A percentile compares a stretch with the other conserved stretches of the same genome.
These are phyloP conservation scores for Volucella zonaria DNA, from an alignment of 2,888 invertebrate species.

Conservation along the genomic window DNA sequence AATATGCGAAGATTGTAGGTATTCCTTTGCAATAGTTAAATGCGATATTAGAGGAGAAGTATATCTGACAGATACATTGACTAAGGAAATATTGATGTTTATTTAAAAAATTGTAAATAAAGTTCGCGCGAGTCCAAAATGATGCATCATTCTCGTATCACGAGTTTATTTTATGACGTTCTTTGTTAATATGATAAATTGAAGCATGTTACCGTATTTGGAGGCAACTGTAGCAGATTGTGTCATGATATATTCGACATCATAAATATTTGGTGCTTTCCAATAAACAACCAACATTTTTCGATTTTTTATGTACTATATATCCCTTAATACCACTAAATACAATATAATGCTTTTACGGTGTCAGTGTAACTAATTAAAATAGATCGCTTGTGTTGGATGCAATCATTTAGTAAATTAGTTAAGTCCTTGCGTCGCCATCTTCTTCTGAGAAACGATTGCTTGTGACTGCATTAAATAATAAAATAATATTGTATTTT, in stretches of 20 bases:
- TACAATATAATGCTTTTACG: too few relatives aligned
- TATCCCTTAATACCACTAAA: too few relatives aligned
- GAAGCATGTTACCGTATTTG: not conserved
- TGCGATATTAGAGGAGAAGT: conserved; percentile 29
- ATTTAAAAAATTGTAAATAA: conserved; percentile 40
- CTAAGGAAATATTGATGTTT: conserved; percentile 40
- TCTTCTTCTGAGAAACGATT: too few relatives aligned
- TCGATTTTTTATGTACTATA: too few relatives aligned
- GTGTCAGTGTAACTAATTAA: too few relatives aligned
- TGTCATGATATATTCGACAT: not conserved
- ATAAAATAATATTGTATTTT: too few relatives aligned
- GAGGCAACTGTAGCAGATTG: not conserved
- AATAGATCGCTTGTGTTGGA: too few relatives aligned
- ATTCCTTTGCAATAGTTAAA: conserved; percentile 29
- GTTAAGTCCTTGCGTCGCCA: too few relatives aligned
- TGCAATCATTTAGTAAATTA: too few relatives aligned
- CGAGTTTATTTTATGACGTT: conserved; percentile 31
- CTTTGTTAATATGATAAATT: not conserved
- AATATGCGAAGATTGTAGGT: conserved; percentile 39
- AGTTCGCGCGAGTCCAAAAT: conserved; percentile 47
- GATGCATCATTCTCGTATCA: conserved; percentile 43
- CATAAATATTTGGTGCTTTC: too few relatives aligned
- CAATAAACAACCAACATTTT: too few relatives aligned
- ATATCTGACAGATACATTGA: not conserved
- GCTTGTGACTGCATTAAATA: too few relatives aligned